Conservation (phyloP, 2,888 invertebrate genomes). For the Chloromyia formosa region DNA sequence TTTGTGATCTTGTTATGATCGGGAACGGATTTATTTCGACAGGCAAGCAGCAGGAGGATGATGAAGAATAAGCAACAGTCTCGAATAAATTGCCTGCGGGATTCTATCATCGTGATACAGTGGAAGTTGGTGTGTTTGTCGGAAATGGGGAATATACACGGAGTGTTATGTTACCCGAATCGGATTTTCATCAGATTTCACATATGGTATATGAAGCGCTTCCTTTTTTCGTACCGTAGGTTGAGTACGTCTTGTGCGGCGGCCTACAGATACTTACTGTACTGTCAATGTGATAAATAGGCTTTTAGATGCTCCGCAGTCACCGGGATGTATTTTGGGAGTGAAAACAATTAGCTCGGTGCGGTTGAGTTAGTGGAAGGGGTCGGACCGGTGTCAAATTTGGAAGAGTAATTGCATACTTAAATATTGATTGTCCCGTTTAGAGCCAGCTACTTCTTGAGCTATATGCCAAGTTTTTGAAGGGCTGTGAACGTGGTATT, state of each 20-base stretch:
- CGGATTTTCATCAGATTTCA: slow-evolving; percentile 6
- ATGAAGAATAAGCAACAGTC: too few species aligned
- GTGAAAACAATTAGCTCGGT: not conserved
- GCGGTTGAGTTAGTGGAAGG: not conserved
- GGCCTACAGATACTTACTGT: too few species aligned
- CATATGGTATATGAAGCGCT: not conserved
- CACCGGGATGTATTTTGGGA: not conserved
- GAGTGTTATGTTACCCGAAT: not conserved
- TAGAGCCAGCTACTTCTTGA: too few species aligned
- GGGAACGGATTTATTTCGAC: slow-evolving; percentile 27
- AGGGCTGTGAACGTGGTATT: too few species aligned
- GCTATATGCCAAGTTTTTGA: too few species aligned
- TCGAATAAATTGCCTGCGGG: not conserved
- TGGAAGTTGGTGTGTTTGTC: not conserved
- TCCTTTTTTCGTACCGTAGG: not conserved
- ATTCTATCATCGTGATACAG: not conserved
- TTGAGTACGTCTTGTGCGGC: not conserved
- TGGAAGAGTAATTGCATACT: too few species aligned
- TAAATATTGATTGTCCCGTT: too few species aligned
- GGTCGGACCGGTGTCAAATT: not conserved
- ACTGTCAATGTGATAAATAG: too few species aligned
- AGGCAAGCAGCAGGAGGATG: not conserved
- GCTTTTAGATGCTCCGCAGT: not conserved
- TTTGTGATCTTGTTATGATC: slow-evolving; percentile 43
- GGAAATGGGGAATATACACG: not conserved